These are phyloP conservation scores for Onychostruthus taczanowskii DNA, from an alignment of 2,113 vertebrate species.

Conservation along the genomic window DNA sequence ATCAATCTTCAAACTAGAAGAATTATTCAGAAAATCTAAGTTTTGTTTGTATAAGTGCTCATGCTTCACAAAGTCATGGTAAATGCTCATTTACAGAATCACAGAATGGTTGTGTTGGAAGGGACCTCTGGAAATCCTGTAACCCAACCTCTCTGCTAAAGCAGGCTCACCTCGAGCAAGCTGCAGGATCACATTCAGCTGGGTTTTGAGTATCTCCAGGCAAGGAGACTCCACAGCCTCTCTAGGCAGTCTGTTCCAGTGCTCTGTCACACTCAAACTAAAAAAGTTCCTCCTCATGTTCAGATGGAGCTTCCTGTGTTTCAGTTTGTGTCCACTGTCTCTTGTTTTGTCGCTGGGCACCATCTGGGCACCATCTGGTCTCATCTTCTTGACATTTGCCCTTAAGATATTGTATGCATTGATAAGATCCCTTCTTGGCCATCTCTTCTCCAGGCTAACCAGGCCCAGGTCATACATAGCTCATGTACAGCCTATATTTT, in stretches of 20 bases:
- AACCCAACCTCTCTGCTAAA: background rate
- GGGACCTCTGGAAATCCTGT: background rate
- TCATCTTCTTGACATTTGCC: background rate
- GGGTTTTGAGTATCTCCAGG: background rate
- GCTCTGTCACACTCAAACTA: background rate
- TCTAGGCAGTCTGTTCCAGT: background rate
- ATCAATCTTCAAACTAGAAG: background rate
- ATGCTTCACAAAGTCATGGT: background rate
- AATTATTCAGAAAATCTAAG: background rate
- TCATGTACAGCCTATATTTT: background rate
- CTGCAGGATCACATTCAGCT: background rate
- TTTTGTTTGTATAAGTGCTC: background rate
- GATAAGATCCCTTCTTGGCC: background rate
- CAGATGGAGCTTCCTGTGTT: background rate
- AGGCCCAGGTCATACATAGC: background rate
- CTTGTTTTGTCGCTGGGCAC: background rate
- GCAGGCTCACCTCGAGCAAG: background rate
- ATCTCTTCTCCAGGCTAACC: background rate
- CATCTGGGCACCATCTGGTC: background rate
- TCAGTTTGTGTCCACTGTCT: background rate
- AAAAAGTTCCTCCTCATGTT: background rate
- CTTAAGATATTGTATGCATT: background rate
- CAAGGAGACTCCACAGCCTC: background rate
- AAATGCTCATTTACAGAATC: background rate
- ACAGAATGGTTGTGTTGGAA: background rate